A percentile compares a stretch with the other conserved stretches of the same genome.
Conservation (phyloP, 1,140 invertebrate genomes). For the Dendroctonus ponderosae region DNA sequence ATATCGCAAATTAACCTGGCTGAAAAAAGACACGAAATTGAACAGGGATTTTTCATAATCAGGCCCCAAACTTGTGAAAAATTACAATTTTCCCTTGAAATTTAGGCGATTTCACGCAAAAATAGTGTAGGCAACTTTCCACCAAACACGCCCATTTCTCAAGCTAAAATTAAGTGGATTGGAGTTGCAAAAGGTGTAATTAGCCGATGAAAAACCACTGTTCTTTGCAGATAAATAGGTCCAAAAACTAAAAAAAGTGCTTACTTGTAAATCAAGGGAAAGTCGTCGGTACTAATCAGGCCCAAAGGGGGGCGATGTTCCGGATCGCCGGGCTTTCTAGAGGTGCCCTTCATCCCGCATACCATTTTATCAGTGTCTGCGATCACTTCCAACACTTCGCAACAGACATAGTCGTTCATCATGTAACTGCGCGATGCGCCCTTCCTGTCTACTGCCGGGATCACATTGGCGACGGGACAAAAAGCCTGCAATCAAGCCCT, state of each 20-base stretch:
- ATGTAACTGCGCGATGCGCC: constrained; percentile 73
- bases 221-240: neutral
- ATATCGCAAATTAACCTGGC: too few species aligned
- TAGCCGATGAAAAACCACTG: too few species aligned
- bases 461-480: constrained; percentile 67
- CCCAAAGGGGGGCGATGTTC: constrained; percentile 72
- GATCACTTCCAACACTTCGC: constrained; percentile 83
- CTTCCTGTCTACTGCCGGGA: constrained; percentile 78
- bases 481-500: constrained; percentile 57
- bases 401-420: constrained; percentile 81
- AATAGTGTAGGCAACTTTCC: too few species aligned
- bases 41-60: too few species aligned
- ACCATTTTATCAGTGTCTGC: constrained; percentile 84
- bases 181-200: too few species aligned
- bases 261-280: constrained; percentile 86
- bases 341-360: constrained; percentile 78
- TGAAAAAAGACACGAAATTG: too few species aligned
- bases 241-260: constrained; percentile 37
- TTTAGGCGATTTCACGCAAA: too few species aligned
- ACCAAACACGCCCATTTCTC: too few species aligned
- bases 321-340: constrained; percentile 64
- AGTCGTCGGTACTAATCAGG: constrained; percentile 78
- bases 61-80: too few species aligned
- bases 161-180: too few species aligned
- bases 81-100: too few species aligned